Conservation (phyloP, 2,797 vertebrate species). For the Novumbra hubbsi region DNA sequence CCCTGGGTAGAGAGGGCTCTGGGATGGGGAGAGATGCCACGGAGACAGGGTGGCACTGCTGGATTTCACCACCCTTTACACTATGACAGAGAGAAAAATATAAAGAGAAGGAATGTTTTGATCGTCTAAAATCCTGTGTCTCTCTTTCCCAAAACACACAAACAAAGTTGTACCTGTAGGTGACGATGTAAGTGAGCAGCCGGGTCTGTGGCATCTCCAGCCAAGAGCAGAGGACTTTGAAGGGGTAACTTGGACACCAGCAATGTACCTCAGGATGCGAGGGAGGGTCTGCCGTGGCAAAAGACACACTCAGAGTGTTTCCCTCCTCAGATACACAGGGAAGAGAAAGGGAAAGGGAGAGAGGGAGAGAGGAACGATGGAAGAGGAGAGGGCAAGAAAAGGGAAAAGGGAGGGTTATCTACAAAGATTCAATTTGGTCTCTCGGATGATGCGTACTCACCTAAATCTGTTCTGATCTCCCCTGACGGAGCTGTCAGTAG, state of each 20-base stretch:
- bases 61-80: constrained; percentile 41
- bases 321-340: not conserved
- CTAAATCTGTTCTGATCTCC: not conserved
- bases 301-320: constrained; percentile 2
- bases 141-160: constrained; percentile 17
- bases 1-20: constrained; percentile 27
- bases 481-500: not conserved
- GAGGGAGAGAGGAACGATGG: not conserved
- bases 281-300: constrained; percentile 44
- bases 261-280: constrained; percentile 60
- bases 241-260: constrained; percentile 66
- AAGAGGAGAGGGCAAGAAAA: not conserved
- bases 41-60: constrained; percentile 41
- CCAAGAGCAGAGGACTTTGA: constrained; percentile 69
- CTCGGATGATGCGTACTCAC: not conserved
- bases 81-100: constrained; percentile 27
- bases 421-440: not conserved
- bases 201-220: constrained; percentile 41
- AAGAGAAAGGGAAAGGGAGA: too few species aligned
- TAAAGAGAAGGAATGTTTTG: not conserved
- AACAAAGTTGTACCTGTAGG: constrained; percentile 64
- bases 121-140: not conserved
- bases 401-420: not conserved
- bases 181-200: constrained; percentile 58
- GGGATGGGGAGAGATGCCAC: constrained; percentile 9